Evolutionary conservation across 2,888 invertebrate species (phyloP).

Genomic region (Frankliniella fusca): DNA sequence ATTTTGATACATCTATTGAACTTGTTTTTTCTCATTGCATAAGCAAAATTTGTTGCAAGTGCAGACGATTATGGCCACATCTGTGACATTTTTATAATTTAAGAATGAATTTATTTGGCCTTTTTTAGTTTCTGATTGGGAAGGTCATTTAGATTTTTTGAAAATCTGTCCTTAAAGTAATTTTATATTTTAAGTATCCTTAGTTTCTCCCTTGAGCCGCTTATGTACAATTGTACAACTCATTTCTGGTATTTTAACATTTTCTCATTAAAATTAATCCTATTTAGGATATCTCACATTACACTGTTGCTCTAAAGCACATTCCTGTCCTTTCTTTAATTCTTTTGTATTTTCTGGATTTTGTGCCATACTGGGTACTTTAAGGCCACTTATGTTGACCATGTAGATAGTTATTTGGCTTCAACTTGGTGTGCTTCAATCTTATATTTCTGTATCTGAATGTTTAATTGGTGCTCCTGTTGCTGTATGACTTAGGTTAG

Average conservation of each 20-base stretch:
- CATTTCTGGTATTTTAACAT: constrained; percentile 15
- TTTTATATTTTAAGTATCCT: not conserved
- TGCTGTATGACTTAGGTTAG: not conserved
- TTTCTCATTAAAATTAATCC: not conserved
- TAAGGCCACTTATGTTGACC: not conserved
- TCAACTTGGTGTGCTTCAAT: not conserved
- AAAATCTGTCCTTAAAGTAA: not conserved
- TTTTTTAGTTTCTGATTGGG: not conserved
- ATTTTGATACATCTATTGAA: constrained; percentile 14
- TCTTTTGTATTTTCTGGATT: not conserved
- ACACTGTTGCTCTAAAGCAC: not conserved
- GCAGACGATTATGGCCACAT: not conserved
- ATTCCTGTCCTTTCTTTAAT: not conserved
- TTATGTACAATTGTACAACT: constrained; percentile 4
- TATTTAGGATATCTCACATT: not conserved
- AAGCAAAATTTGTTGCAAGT: no score
- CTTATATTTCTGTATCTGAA: not conserved
- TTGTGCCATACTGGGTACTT: constrained; percentile 24
- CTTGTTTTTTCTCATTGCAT: constrained; percentile 1
- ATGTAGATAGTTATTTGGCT: not conserved
- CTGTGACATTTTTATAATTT: not conserved
- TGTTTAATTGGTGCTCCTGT: not conserved
- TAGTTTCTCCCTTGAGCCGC: not conserved
- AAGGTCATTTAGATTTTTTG: no score
- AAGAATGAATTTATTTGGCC: not conserved